A percentile compares a stretch with the other conserved stretches of the same genome.
Conservation (phyloP, 2,113 vertebrate species). For the Bolborhynchus lineola region DNA sequence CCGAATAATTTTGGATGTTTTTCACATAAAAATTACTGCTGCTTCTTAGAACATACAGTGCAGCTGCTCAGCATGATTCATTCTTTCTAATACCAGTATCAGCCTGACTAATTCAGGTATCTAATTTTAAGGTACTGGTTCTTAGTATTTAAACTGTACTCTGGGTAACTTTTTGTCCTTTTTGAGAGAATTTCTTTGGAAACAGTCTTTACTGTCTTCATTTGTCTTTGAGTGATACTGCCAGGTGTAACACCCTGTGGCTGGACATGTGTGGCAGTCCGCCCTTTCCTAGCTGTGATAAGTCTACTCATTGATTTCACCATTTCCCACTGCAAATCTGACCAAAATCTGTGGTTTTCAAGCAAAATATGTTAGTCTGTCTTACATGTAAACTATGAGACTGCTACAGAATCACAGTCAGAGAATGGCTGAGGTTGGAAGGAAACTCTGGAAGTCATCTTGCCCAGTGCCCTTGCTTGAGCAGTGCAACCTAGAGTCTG, state of each 20-base stretch:
- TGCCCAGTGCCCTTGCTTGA: neutral
- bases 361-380: neutral
- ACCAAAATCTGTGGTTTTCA: neutral
- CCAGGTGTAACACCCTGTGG: neutral
- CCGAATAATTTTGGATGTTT: neutral
- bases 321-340: neutral
- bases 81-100: neutral
- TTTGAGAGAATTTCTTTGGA: neutral
- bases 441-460: neutral
- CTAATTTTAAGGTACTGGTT: neutral
- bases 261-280: neutral
- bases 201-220: neutral
- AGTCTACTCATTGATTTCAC: neutral
- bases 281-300: neutral
- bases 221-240: neutral
- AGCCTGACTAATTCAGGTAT: neutral
- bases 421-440: neutral
- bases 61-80: rapidly evolving
- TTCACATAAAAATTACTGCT: neutral
- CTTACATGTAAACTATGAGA: neutral
- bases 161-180: neutral
- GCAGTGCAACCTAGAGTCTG: neutral
- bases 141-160: neutral
- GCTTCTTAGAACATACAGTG: neutral
- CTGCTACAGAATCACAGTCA: neutral